Evolutionary conservation across 2,797 vertebrate genomes (phyloP).

Genomic region (Falco rusticolus): DNA sequence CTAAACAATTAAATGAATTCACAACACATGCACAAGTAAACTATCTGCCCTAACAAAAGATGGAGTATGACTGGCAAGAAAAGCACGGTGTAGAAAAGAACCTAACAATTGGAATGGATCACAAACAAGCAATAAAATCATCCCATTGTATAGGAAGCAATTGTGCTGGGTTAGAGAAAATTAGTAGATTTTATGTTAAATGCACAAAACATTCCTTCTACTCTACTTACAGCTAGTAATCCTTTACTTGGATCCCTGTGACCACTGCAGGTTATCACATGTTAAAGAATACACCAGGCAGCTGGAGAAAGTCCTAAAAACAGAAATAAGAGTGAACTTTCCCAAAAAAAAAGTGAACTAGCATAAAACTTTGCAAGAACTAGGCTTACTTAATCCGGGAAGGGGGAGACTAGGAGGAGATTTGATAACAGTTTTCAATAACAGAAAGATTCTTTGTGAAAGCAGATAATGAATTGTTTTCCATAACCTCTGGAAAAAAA

Average conservation of each 20-base stretch:
- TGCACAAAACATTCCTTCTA: background rate
- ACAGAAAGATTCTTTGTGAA: background rate
- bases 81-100: background rate
- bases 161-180: background rate
- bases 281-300: background rate
- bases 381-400: background rate
- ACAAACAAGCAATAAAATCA: background rate
- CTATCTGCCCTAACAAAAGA: background rate
- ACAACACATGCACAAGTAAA: background rate
- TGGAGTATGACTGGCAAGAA: background rate
- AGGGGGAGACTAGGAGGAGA: background rate
- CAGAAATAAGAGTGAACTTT: background rate
- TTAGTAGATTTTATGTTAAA: background rate
- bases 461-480: background rate
- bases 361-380: background rate
- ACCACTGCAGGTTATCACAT: background rate
- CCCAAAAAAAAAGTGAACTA: background rate
- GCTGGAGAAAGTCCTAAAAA: background rate
- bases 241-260: background rate
- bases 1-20: background rate
- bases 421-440: background rate
- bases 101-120: background rate
- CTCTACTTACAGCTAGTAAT: background rate
- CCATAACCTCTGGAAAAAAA: background rate
- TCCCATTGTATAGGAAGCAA: background rate